Base-by-base conservation (phyloP, 2,797 vertebrate species). In the Darevskia mixta region DNA sequence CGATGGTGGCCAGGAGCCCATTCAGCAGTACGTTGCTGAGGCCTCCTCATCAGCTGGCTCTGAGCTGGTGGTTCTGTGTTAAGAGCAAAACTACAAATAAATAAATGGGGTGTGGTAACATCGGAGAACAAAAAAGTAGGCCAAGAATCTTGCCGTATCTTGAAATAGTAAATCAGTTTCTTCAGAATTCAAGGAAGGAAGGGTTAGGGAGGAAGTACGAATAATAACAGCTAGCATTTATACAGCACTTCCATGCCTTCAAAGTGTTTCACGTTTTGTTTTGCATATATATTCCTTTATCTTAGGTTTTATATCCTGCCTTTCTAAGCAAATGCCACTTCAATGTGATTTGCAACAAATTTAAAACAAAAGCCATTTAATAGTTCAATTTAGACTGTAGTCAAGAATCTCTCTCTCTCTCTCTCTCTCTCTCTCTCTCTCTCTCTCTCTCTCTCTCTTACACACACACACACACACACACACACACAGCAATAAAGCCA, bases 281-380 rank as follows among this genome's bases (percentile, higher is more conserved):
- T 38, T 73, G 20, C 18, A 17, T 3, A 35, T 8, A 17, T 73
- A 8, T 73, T 32, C 18, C 9, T 67, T 82, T 66, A 38, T 66
- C 6, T 9, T 15, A 9, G 64, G 79, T 20, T 41, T 35, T 66
- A 43, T 18, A 82, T 67, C 15, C 13, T 32, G 17, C 41, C 29
- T 67, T 82, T 67, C 64, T 41, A 43, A 82, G 27, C 41, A 82
- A 82, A 82, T 45, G 80, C 27, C 38, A 67, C 67, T 82, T 82
- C 64, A 66, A n/a, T 35, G 79, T 13, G 27, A 29, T 43, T 67
- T 27, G 17, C 38, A 67, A 43, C 18, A 10, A 82, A 29, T 73
- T 73, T 73, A 43, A 67, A 29, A 43, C 10, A 67, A 18, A 64
- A 41, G 27, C 27, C 20, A 20, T 23, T 4, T 64, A 23, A 64